Conservation (phyloP, 2,888 invertebrate genomes). For the Trilocha varians region DNA sequence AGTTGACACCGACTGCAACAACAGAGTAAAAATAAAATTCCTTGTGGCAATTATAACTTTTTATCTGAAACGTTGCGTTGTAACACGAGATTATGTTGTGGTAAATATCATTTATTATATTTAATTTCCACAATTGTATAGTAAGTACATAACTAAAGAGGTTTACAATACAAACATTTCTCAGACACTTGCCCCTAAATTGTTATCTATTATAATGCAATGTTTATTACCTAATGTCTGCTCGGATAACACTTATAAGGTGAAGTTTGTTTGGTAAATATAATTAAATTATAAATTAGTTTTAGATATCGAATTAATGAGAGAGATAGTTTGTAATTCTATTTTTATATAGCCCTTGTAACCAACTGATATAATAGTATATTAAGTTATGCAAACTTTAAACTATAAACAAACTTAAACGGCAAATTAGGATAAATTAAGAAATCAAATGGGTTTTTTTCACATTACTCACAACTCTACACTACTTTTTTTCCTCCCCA, state of each 20-base stretch:
- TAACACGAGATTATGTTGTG: slow-evolving; percentile 20
- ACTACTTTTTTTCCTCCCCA: no score
- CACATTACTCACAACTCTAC: no score
- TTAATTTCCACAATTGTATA: background rate
- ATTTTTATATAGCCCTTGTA: no score
- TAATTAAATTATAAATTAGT: no score
- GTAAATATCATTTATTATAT: slow-evolving; percentile 14
- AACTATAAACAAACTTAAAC: no score
- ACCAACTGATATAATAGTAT: no score
- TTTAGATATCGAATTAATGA: no score
- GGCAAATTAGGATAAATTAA: no score
- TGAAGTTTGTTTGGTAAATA: no score
- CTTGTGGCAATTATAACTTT: slow-evolving; percentile 36
- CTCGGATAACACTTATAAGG: background rate
- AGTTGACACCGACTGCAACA: slow-evolving; percentile 21
- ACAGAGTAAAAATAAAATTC: slow-evolving; percentile 41
- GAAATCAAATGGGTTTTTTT: no score
- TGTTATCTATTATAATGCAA: slow-evolving; percentile 4
- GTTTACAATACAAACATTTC: background rate
- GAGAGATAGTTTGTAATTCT: no score
- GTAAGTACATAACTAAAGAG: background rate
- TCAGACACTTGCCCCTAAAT: background rate
- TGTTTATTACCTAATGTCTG: slow-evolving; percentile 5
- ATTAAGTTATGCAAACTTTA: no score
- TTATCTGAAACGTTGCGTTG: slow-evolving; percentile 23